These are phyloP conservation scores for Centropristis striata DNA, from an alignment of 2,113 vertebrate genomes.

Conservation along the genomic window DNA sequence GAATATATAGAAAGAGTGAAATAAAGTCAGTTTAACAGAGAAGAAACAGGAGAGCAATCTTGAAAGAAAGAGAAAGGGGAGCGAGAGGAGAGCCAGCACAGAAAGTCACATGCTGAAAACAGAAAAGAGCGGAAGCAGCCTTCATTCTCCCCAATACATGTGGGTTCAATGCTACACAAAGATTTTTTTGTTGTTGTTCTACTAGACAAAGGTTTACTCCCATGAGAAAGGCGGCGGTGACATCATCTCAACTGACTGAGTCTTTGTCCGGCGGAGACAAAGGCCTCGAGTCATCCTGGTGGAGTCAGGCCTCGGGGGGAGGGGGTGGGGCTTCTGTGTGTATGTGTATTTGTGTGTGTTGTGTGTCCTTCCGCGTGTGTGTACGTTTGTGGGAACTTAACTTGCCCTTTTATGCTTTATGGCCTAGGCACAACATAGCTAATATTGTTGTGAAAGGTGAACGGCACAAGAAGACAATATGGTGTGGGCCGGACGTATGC, in stretches of 20 bases:
- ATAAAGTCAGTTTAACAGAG: slow-evolving; percentile 22
- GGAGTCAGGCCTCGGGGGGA: slow-evolving; percentile 62
- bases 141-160: slow-evolving; percentile 74
- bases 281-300: slow-evolving; percentile 84
- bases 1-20: slow-evolving; percentile 17
- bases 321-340: slow-evolving; percentile 33
- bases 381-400: slow-evolving; percentile 69
- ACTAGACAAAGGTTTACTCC: slow-evolving; percentile 86
- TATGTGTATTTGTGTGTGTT: slow-evolving; percentile 30
- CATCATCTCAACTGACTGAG: slow-evolving; percentile 88
- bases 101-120: slow-evolving; percentile 80
- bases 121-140: slow-evolving; percentile 83
- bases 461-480: slow-evolving; percentile 42
- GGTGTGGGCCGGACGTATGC: slow-evolving; percentile 48
- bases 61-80: slow-evolving; percentile 43
- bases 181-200: slow-evolving; percentile 88
- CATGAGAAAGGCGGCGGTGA: slow-evolving; percentile 86
- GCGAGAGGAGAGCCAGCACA: slow-evolving; percentile 55
- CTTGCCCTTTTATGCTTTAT: slow-evolving; percentile 62
- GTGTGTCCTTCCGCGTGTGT: slow-evolving; percentile 39
- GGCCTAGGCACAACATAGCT: slow-evolving; percentile 59
- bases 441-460: slow-evolving; percentile 75
- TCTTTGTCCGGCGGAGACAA: slow-evolving; percentile 85
- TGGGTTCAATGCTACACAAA: slow-evolving; percentile 86
- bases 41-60: slow-evolving; percentile 32